Evolutionary conservation across 2,797 vertebrate species (phyloP), one percentile per base, ranked within the genome.

Genomic region (Menidia menidia): DNA sequence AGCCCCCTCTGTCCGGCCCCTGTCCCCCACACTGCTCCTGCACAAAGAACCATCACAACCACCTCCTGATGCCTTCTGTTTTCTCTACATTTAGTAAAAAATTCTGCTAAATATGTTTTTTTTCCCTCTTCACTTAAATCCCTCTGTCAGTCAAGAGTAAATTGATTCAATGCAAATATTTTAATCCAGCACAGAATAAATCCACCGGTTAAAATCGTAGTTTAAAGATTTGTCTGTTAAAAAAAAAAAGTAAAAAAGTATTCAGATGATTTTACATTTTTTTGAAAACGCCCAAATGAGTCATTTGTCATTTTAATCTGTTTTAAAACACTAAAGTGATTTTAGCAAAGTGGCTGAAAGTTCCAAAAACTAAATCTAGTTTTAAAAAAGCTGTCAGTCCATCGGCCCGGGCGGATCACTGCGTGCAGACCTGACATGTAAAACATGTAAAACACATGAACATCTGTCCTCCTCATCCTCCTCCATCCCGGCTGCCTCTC

Each of bases 401-500:
- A 25, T 25, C 2, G 25, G 25, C 25, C 2, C 25, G 2, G 25
- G 25, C 67, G 10, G 8, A 67, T 77, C 70, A 88, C 88, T 68
- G 50, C 14, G 42, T 32, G 18, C 70, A 53, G 69, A 77, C 78
- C 77, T 75, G 33, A 44, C 69, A 65, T 9, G 57, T 44, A n/a
- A 65, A 73, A 58, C 25, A 2, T 35, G 14, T 43, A 47, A 53
- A 48, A 65, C 41, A 61, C 76, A 75, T 72, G 67, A 71, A 85
- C 65, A 56, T 66, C 2, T 12, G 64, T 6, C 62, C 78, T 30
- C 71, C 80, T 78, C 73, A 64, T 86, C 78, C 77, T 25, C 71
- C 77, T 81, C 77, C 67, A 41, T 75, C 73, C 83, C 83, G 65
- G 82, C 85, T 76, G 75, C 25, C 25, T 41, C 84, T 60, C 83